Conservation (phyloP, 2,113 vertebrate species). For the Istiophorus platypterus region DNA sequence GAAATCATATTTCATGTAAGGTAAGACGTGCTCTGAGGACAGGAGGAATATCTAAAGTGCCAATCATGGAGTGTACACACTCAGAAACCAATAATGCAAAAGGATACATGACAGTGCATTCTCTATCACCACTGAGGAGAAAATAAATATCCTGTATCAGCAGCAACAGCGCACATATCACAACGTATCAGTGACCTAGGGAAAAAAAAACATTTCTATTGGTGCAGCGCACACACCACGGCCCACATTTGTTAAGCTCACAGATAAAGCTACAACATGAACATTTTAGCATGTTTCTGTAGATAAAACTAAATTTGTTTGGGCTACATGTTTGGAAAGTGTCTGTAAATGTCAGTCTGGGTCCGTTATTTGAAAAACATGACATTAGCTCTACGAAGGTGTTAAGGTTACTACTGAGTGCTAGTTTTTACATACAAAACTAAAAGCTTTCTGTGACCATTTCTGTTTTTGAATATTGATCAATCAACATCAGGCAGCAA, state of each 20-base stretch:
- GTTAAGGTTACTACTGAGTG: not conserved
- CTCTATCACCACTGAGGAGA: constrained; percentile 50
- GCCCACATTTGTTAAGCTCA: constrained; percentile 47
- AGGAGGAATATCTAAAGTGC: constrained; percentile 74
- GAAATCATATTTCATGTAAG: constrained; percentile 78
- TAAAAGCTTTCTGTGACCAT: not conserved
- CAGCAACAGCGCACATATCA: constrained; percentile 32
- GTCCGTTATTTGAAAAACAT: not conserved
- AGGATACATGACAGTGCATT: constrained; percentile 68
- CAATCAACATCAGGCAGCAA: too few species aligned
- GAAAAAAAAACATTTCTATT: constrained; percentile 65
- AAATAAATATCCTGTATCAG: constrained; percentile 66
- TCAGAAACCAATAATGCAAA: constrained; percentile 69
- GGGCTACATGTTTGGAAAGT: not conserved
- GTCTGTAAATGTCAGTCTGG: not conserved
- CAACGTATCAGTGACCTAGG: constrained; percentile 52
- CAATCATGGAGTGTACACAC: constrained; percentile 75
- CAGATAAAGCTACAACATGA: constrained; percentile 40
- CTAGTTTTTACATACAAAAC: not conserved
- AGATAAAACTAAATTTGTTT: not conserved
- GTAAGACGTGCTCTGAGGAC: constrained; percentile 63
- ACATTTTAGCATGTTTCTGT: constrained; percentile 14
- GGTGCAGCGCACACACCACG: constrained; percentile 37
- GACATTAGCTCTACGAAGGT: not conserved
- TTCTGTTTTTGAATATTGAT: too few species aligned